Evolutionary conservation across 2,888 invertebrate genomes (phyloP).

Genomic region (Mellilla xanthometata): DNA sequence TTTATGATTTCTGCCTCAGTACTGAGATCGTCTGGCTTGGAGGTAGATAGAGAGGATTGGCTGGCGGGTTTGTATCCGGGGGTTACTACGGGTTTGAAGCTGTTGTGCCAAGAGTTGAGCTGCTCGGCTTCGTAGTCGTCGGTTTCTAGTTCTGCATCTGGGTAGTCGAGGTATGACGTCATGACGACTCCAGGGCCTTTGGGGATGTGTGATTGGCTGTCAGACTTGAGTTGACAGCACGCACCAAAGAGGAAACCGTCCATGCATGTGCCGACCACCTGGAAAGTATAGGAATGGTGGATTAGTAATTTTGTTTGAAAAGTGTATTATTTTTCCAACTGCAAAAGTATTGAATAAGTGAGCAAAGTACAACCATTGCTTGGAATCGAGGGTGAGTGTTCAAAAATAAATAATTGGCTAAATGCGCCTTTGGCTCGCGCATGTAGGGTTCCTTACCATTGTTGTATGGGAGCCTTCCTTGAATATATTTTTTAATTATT

Average conservation of each 20-base stretch:
- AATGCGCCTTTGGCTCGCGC: too few relatives aligned
- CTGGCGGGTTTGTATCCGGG: constrained; percentile 67
- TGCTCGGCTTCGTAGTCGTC: constrained; percentile 69
- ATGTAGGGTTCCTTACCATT: too few relatives aligned
- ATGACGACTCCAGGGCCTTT: constrained; percentile 76
- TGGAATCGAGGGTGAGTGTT: too few relatives aligned
- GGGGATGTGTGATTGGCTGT: constrained; percentile 73
- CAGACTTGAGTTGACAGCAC: constrained; percentile 88
- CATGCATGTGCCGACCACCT: constrained; percentile 93
- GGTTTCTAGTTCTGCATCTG: constrained; percentile 61
- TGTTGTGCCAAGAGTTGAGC: constrained; percentile 68
- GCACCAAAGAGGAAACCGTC: constrained; percentile 96
- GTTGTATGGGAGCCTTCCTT: too few relatives aligned
- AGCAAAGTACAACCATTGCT: too few relatives aligned
- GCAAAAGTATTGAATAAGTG: too few relatives aligned
- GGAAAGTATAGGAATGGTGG: constrained; percentile 8
- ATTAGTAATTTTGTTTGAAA: not conserved
- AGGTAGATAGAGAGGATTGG: constrained; percentile 44
- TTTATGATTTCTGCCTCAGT: constrained; percentile 79
- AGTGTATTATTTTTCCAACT: too few relatives aligned
- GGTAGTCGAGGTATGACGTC: constrained; percentile 74
- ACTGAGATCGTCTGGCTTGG: constrained; percentile 49
- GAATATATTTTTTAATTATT: too few relatives aligned
- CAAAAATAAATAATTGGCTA: too few relatives aligned
- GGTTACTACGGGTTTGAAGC: constrained; percentile 72